phyloP scores from a whole-genome alignment of 2,113 vertebrate genomes.

The Pristiophorus japonicus region DNA sequence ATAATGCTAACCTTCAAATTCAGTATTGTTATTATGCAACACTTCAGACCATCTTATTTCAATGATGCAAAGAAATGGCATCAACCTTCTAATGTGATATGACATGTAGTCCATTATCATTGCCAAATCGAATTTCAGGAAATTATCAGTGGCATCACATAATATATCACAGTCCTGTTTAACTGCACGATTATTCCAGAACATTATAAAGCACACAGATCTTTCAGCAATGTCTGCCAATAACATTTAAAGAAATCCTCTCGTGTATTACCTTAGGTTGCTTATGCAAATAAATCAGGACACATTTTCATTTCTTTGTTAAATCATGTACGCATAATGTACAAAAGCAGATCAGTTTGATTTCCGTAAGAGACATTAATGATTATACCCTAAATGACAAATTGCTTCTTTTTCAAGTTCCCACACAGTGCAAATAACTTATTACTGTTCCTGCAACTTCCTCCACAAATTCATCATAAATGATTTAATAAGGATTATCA shows the following conservation, averaged over 20 bases:
- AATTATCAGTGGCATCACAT: conserved; percentile 2
- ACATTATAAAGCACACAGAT: neutral
- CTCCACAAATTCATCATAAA: neutral
- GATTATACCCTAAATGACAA: neutral
- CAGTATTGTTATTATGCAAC: conserved; percentile 19
- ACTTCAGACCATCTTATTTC: conserved; percentile 15
- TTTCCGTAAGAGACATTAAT: conserved; percentile 7
- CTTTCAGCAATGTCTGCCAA: neutral
- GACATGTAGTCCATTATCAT: conserved; percentile 20
- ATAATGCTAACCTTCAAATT: conserved; percentile 13
- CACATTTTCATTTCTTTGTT: conserved; percentile 2
- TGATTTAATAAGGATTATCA: neutral
- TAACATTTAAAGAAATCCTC: neutral
- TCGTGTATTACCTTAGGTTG: neutral
- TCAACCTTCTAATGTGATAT: conserved; percentile 14
- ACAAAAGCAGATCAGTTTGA: neutral
- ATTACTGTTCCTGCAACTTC: neutral
- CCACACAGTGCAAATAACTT: neutral
- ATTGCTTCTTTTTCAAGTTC: neutral
- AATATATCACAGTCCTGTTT: conserved; percentile 2
- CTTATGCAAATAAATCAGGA: conserved; percentile 29
- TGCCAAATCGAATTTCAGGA: conserved; percentile 15
- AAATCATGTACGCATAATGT: neutral
- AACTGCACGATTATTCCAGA: neutral
- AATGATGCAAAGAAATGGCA: conserved; percentile 27